Evolutionary conservation across 1,140 invertebrate genomes (phyloP).

Genomic region (Steinernema khuongi): DNA sequence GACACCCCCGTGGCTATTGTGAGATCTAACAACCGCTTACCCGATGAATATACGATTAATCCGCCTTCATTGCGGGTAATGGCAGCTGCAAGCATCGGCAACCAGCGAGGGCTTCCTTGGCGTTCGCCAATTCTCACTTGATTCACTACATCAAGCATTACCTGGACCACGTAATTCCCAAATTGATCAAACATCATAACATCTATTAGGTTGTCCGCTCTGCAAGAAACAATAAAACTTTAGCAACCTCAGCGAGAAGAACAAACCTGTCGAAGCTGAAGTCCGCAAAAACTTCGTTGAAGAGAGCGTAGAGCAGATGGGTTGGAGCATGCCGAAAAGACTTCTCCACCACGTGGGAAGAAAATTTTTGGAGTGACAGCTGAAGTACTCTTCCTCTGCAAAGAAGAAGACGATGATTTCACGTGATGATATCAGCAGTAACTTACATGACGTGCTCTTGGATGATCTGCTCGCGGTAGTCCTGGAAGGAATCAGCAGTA

Average conservation of each 20-base stretch:
- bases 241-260: slow-evolving; percentile 17
- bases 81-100: background rate
- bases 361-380: slow-evolving; percentile 49
- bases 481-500: slow-evolving; percentile 18
- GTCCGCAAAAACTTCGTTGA: slow-evolving; percentile 48
- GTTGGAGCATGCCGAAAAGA: slow-evolving; percentile 35
- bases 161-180: slow-evolving; percentile 49
- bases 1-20: background rate
- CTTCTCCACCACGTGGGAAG: slow-evolving; percentile 51
- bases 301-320: slow-evolving; percentile 31
- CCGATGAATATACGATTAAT: background rate
- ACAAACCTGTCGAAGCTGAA: slow-evolving; percentile 32
- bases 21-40: background rate
- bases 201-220: slow-evolving; percentile 34
- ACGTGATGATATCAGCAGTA: background rate
- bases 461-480: slow-evolving; percentile 35
- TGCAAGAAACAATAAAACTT: slow-evolving; percentile 25
- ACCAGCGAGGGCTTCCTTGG: background rate
- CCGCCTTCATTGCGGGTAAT: background rate
- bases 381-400: slow-evolving; percentile 41
- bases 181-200: slow-evolving; percentile 50
- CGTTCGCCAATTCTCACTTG: background rate
- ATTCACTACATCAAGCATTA: slow-evolving; percentile 27
- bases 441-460: slow-evolving; percentile 37
- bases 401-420: background rate